Conservation (phyloP, 2,888 invertebrate species). For the Deroplatys truncata region DNA sequence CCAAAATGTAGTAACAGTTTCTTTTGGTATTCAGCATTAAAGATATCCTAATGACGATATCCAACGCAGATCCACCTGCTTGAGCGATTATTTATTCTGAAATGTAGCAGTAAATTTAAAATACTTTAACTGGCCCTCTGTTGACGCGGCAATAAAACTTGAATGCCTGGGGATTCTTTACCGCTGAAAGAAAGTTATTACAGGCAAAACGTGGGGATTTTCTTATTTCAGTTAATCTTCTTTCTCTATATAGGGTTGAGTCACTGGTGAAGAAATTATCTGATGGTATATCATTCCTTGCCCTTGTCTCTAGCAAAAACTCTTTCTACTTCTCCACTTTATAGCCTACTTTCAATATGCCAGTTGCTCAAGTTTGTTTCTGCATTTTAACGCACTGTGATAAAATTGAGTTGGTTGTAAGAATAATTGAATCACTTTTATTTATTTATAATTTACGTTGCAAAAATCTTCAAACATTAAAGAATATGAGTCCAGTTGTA, state of each 20-base stretch:
- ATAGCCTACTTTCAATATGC: not conserved
- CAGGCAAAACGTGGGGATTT: not conserved
- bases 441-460: no score
- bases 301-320: not conserved
- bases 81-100: not conserved
- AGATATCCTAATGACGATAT: no score
- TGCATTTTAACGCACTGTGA: no score
- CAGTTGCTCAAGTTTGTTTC: not conserved
- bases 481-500: no score
- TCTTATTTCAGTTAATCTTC: not conserved
- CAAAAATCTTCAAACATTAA: no score
- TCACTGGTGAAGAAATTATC: not conserved
- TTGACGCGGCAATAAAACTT: not conserved
- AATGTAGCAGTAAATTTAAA: not conserved
- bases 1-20: no score
- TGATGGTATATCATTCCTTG: not conserved
- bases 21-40: no score
- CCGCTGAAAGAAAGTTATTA: not conserved
- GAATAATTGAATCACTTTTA: no score
- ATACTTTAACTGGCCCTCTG: not conserved
- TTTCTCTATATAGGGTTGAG: not conserved
- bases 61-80: no score
- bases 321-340: not conserved
- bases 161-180: not conserved
- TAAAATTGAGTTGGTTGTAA: no score